Percentiles rank a stretch among this genome's conserved stretches.
These are phyloP conservation scores for Craterocephalus amniculus DNA, from an alignment of 2,797 vertebrate species.

Conservation along the genomic window DNA sequence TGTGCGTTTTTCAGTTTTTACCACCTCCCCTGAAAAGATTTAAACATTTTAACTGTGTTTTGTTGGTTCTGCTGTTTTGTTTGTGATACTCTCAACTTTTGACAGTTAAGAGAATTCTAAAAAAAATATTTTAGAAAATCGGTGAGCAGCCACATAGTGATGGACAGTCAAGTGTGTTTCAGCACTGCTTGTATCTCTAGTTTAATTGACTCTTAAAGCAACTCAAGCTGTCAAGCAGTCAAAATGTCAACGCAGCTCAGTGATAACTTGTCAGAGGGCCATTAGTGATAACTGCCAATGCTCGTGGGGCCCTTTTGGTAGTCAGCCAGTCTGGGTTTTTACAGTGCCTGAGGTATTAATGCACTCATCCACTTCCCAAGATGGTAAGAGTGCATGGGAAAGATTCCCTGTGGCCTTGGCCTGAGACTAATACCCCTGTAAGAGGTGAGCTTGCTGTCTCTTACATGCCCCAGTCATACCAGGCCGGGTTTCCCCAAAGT, in stretches of 20 bases:
- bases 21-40: constrained; percentile 14
- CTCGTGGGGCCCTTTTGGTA: constrained; percentile 32
- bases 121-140: constrained; percentile 33
- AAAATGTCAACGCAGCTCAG: constrained; percentile 46
- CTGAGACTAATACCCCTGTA: constrained; percentile 44
- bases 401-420: constrained; percentile 20
- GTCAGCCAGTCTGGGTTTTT: constrained; percentile 51
- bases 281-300: constrained; percentile 47
- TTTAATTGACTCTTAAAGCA: constrained; percentile 52
- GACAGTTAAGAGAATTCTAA: constrained; percentile 69
- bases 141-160: constrained; percentile 5
- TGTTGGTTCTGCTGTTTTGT: constrained; percentile 38
- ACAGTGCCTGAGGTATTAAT: constrained; percentile 43
- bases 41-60: constrained; percentile 1
- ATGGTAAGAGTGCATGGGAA: constrained; percentile 56
- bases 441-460: constrained; percentile 30
- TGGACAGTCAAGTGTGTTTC: constrained; percentile 3
- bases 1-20: constrained; percentile 32
- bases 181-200: background rate
- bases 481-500: constrained; percentile 38
- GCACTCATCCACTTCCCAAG: constrained; percentile 50
- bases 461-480: constrained; percentile 34
- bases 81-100: background rate
- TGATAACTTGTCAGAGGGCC: constrained; percentile 50
- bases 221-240: constrained; percentile 43